Evolutionary conservation across 2,113 vertebrate species (phyloP).

Genomic region (Sprattus sprattus): DNA sequence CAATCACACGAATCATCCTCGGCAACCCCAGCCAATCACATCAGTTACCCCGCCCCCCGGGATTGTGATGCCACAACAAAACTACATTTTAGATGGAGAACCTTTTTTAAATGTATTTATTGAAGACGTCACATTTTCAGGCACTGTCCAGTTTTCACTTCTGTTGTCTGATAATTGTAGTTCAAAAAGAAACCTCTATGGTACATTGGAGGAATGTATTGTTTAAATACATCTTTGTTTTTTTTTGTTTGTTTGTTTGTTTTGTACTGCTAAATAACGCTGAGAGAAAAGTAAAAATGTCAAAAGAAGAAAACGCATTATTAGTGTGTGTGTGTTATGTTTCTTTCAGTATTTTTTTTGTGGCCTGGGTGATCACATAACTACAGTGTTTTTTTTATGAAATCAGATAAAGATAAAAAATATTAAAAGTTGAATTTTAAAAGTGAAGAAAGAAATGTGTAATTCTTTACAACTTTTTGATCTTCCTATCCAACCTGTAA

Average conservation of each 20-base stretch:
- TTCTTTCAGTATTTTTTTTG: neutral
- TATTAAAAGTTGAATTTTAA: neutral
- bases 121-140: neutral
- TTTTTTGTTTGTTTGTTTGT: neutral
- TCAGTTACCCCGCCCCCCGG: neutral
- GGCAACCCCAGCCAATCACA: no score
- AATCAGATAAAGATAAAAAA: neutral
- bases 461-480: neutral
- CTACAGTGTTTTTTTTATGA: neutral
- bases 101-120: neutral
- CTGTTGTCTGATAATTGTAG: neutral
- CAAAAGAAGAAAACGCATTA: neutral
- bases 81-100: neutral
- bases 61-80: neutral
- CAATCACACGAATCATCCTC: neutral
- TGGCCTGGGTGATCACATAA: neutral
- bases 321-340: neutral
- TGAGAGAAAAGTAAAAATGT: constrained; percentile 10
- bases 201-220: neutral
- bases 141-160: neutral
- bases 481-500: neutral
- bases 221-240: neutral
- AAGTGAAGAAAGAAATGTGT: neutral
- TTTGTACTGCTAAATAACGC: neutral
- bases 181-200: neutral